phyloP scores from a whole-genome alignment of 2,888 invertebrate genomes.

The Strigamia maritima region DNA sequence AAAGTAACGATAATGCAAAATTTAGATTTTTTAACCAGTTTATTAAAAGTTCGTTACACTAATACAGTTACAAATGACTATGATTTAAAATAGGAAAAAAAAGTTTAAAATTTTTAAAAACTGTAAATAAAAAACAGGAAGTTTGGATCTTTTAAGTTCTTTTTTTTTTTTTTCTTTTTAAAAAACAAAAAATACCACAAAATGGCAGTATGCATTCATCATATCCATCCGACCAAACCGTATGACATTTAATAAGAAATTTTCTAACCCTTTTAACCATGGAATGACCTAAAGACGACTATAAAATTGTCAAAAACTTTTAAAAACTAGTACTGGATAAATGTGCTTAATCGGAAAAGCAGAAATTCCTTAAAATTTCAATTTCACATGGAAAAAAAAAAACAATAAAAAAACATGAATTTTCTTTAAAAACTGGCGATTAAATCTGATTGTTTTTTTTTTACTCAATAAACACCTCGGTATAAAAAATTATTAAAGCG shows the following conservation, averaged over 20 bases:
- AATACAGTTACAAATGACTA: conserved; percentile 23
- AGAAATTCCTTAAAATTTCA: neutral
- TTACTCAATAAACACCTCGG: neutral
- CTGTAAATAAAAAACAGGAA: neutral
- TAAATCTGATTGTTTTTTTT: neutral
- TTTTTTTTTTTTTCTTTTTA: neutral
- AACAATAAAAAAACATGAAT: neutral
- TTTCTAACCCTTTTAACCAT: conserved; percentile 25
- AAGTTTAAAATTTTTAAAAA: neutral
- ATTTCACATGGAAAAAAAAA: neutral
- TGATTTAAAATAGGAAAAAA: neutral
- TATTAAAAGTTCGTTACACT: conserved; percentile 16
- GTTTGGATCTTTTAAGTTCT: neutral
- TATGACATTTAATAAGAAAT: neutral
- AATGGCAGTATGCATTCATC: conserved; percentile 10
- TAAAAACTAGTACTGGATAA: conserved; percentile 2
- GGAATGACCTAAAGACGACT: conserved; percentile 28
- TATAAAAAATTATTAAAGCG: neutral
- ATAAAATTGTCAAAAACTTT: conserved; percentile 11
- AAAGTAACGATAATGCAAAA: neutral
- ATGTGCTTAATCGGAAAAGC: neutral
- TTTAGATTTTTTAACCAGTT: conserved; percentile 5
- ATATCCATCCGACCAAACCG: no score
- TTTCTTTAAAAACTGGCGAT: neutral
- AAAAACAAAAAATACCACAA: neutral